Base-by-base conservation (phyloP, 2,113 vertebrate species). In the Scortum barcoo region DNA sequence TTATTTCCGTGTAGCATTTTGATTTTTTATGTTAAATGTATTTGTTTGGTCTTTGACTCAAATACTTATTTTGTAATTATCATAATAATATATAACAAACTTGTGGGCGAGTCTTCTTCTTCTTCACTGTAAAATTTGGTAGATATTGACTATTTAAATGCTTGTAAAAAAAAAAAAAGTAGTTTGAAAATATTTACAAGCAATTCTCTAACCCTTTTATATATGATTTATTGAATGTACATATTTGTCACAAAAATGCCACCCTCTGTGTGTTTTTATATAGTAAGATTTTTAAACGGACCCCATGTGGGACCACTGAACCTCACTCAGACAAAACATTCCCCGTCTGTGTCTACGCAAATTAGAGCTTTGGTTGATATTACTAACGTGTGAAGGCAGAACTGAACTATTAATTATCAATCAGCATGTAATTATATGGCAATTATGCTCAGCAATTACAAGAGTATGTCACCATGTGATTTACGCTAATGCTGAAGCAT, bases 331-430 rank as follows among this genome's bases (percentile, higher is more conserved):
- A 63, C 53, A 54, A 72, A 65, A 76, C 40, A 51, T 56, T 85
- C 17, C 16, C 8, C 24, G 14, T 57, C 14, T 22, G 56, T 65
- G n/a, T 57, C 22, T 56, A 40, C 2, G 13, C 19, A 67, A 80
- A 80, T 83, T 70, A 61, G 24, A 73, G 69, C 69, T 80, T 50
- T 24, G 19, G 4, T 56, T 79, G 40, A 72, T 79, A 68, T 78
- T 81, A 68, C 79, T 56, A 4, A 80, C 61, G 36, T 78, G 50
- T 83, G 65, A 70, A 51, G 24, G 66, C 63, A 63, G 51, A 12
- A 38, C 62, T 33, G 33, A 76, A 36, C 67, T 84, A 72, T 60
- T 85, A 78, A 86, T 89, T 86, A 88, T 81, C 72, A 71, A 61
- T 87, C 72, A 70, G 80, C 19, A 19, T 78, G 63, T 71, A 80